phyloP scores from a whole-genome alignment of 2,888 invertebrate genomes.

The Yponomeuta cagnagella region DNA sequence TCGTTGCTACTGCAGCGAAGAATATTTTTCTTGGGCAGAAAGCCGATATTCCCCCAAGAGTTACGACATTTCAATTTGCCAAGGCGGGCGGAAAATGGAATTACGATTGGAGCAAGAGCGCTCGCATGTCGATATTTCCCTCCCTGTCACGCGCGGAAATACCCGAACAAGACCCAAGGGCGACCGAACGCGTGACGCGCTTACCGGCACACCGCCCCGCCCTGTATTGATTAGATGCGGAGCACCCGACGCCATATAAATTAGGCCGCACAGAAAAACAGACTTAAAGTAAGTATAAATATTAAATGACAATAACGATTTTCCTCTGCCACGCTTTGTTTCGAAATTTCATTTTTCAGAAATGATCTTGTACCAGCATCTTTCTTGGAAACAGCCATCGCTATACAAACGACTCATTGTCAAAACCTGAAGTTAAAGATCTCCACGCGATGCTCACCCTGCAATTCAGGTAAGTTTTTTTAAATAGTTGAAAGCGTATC shows the following conservation, averaged over 20 bases:
- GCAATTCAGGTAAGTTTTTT: too few relatives aligned
- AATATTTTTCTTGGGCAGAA: constrained; percentile 75
- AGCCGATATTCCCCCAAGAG: constrained; percentile 77
- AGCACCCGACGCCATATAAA: constrained; percentile 73
- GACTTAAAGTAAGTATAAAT: constrained; percentile 38
- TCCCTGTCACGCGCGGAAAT: constrained; percentile 40
- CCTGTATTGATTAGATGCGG: constrained; percentile 76
- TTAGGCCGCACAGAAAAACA: constrained; percentile 72
- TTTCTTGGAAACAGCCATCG: not conserved
- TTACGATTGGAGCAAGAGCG: constrained; percentile 73
- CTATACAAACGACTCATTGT: not conserved
- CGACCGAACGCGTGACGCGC: constrained; percentile 48
- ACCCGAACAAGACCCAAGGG: constrained; percentile 37
- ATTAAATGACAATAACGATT: constrained; percentile 14
- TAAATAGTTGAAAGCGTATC: not conserved
- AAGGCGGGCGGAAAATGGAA: constrained; percentile 77
- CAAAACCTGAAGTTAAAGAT: not conserved
- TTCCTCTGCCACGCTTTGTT: not conserved
- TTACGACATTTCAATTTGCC: constrained; percentile 78
- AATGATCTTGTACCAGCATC: not conserved
- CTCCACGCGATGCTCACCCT: too few relatives aligned
- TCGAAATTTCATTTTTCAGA: not conserved
- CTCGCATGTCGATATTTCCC: constrained; percentile 47
- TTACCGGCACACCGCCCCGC: constrained; percentile 54
- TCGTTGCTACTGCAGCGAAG: constrained; percentile 68